Evolutionary conservation across 2,113 vertebrate species (phyloP).

Genomic region (Puntigrus tetrazona): DNA sequence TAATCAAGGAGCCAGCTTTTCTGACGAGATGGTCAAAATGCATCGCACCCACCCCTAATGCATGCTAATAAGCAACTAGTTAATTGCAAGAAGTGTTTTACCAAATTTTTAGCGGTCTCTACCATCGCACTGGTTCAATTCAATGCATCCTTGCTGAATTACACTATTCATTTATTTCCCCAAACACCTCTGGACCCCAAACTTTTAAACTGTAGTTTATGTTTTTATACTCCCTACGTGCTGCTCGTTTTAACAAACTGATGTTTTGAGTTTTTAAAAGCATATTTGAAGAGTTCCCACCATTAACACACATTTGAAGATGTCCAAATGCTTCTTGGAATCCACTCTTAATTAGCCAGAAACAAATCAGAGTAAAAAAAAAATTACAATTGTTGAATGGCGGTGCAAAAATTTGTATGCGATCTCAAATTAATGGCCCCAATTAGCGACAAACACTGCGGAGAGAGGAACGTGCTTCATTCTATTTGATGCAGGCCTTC

Average conservation of each 20-base stretch:
- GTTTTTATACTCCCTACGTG: too few species aligned
- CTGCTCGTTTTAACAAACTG: neutral
- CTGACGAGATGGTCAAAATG: too few species aligned
- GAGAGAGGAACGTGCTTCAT: conserved; percentile 25
- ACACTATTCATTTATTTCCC: neutral
- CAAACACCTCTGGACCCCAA: neutral
- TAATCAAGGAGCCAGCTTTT: too few species aligned
- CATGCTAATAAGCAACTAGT: too few species aligned
- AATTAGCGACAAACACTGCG: conserved; percentile 31
- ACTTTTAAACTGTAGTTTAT: too few species aligned
- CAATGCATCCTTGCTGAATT: neutral
- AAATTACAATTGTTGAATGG: conserved; percentile 18
- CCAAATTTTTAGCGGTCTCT: neutral
- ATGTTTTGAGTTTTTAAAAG: neutral
- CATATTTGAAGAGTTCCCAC: neutral
- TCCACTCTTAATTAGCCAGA: neutral
- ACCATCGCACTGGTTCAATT: neutral
- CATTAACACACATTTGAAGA: neutral
- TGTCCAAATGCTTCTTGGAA: neutral
- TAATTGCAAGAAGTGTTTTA: too few species aligned
- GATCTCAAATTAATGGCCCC: conserved; percentile 43
- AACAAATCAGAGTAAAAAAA: conserved; percentile 3
- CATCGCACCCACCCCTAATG: too few species aligned
- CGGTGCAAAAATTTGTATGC: conserved; percentile 7
- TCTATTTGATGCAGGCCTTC: conserved; percentile 34